These are phyloP conservation scores for Mesoligia furuncula DNA, from an alignment of 2,888 invertebrate genomes.

Conservation along the genomic window DNA sequence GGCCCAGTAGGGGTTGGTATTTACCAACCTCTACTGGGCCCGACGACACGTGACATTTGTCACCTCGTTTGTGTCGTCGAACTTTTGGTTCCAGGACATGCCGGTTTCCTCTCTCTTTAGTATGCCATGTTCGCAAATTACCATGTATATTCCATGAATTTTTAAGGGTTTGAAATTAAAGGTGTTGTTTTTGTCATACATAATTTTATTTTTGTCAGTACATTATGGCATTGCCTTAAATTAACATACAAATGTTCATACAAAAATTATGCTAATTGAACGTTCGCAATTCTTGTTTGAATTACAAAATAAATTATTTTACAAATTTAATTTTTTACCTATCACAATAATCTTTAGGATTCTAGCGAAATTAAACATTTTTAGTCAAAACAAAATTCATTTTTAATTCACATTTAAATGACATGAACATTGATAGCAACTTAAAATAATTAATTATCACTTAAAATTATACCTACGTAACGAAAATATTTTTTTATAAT, in stretches of 20 bases:
- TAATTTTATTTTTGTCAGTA: constrained; percentile 65
- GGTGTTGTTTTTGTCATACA: constrained; percentile 38
- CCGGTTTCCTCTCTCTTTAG: too few species aligned
- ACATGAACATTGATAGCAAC: constrained; percentile 30
- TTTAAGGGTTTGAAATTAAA: constrained; percentile 6
- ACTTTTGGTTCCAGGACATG: background rate
- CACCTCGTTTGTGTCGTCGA: background rate
- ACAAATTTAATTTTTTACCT: constrained; percentile 42
- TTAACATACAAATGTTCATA: constrained; percentile 69
- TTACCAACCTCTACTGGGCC: too few species aligned
- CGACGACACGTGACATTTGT: too few species aligned
- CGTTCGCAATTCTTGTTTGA: constrained; percentile 50
- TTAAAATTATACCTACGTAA: constrained; percentile 39
- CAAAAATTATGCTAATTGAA: constrained; percentile 70
- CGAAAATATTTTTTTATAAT: constrained; percentile 21
- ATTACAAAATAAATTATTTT: constrained; percentile 51
- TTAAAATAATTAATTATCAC: constrained; percentile 29
- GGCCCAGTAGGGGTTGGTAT: background rate
- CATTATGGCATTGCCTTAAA: constrained; percentile 68
- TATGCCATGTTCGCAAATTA: background rate
- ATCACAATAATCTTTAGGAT: constrained; percentile 62
- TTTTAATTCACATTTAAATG: constrained; percentile 41
- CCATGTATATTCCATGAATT: background rate
- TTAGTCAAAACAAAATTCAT: constrained; percentile 19
- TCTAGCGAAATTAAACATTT: constrained; percentile 51